phyloP scores from a whole-genome alignment of 2,888 invertebrate species.

The Bellardia pandia region DNA sequence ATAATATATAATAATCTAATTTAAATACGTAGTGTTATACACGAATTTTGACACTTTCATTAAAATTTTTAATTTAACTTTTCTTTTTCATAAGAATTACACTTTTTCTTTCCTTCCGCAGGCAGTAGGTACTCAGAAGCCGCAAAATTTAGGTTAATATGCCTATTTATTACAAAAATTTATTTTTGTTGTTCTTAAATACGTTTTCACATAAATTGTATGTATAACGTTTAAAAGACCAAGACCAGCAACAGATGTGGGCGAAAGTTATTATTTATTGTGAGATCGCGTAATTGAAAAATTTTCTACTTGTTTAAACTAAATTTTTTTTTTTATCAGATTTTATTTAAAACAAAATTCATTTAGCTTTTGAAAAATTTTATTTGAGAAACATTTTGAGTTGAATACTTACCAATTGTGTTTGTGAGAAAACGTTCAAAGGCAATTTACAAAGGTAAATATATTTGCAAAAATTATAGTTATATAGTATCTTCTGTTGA shows the following conservation, averaged over 20 bases:
- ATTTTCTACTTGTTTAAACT: no score
- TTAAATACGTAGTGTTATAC: not conserved
- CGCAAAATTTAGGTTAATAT: slow-evolving; percentile 79
- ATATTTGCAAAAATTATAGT: no score
- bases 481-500: no score
- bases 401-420: no score
- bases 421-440: no score
- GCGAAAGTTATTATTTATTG: not conserved
- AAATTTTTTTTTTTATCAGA: no score
- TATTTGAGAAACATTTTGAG: no score
- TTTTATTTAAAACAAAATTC: no score
- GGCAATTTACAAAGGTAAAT: no score
- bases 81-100: slow-evolving; percentile 44
- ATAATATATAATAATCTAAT: no score
- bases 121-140: slow-evolving; percentile 25
- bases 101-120: slow-evolving; percentile 42
- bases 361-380: no score
- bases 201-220: not conserved
- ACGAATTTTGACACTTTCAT: slow-evolving; percentile 52
- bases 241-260: slow-evolving; percentile 4
- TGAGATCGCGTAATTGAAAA: no score
- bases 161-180: slow-evolving; percentile 77
- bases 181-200: slow-evolving; percentile 27
- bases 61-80: slow-evolving; percentile 18
- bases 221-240: slow-evolving; percentile 22